phyloP scores from a whole-genome alignment of 2,797 vertebrate species.

The Leptodactylus fallax region DNA sequence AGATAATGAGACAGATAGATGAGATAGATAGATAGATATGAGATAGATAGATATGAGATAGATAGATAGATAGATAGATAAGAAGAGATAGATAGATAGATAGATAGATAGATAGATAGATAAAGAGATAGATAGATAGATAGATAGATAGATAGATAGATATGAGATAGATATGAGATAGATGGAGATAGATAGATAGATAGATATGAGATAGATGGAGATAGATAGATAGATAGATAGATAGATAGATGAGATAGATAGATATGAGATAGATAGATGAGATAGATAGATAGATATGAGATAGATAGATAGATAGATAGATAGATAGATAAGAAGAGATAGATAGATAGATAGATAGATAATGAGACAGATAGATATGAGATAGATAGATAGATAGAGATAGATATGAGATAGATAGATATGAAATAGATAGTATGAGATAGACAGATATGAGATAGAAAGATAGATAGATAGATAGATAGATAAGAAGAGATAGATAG shows the following conservation, averaged over 20 bases:
- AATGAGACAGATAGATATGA: too few species aligned
- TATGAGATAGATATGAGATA: neutral
- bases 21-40: neutral
- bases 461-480: neutral
- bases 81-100: too few species aligned
- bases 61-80: too few species aligned
- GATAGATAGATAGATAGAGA: neutral
- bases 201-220: neutral
- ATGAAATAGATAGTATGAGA: too few species aligned
- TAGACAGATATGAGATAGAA: neutral
- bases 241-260: constrained; percentile 14
- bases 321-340: too few species aligned
- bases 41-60: too few species aligned
- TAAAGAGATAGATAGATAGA: too few species aligned
- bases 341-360: too few species aligned
- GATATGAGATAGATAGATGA: neutral
- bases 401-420: neutral
- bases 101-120: neutral
- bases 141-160: too few species aligned
- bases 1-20: too few species aligned
- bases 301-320: neutral
- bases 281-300: neutral
- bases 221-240: neutral
- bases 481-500: neutral
- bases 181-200: neutral